phyloP scores from a whole-genome alignment of 2,113 vertebrate genomes.

The Grantiella picta region DNA sequence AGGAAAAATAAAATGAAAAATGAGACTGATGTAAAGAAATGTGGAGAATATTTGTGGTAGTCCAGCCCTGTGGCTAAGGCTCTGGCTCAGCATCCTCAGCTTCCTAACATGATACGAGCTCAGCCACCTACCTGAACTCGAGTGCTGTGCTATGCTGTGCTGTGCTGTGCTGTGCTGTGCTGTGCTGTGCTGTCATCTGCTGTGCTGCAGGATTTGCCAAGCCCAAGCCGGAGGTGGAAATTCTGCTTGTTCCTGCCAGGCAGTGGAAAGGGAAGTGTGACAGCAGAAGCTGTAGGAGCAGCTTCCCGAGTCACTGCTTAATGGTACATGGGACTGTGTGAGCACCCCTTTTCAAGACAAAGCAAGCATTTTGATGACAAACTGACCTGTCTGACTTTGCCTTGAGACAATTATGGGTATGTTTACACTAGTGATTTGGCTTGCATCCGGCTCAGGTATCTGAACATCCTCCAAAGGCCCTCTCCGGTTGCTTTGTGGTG shows the following conservation, averaged over 20 bases:
- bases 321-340: rapidly evolving
- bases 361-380: neutral
- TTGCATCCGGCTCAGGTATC: neutral
- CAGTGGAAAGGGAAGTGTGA: neutral
- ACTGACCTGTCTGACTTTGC: neutral
- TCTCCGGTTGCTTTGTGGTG: neutral
- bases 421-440: neutral
- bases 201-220: neutral
- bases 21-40: neutral
- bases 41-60: neutral
- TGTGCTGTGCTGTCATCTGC: neutral
- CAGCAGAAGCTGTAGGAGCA: neutral
- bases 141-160: neutral
- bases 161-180: neutral
- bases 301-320: neutral
- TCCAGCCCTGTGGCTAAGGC: neutral
- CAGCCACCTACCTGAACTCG: neutral
- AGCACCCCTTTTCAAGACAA: neutral
- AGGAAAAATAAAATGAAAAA: neutral
- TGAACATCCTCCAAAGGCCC: neutral
- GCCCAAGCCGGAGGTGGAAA: neutral
- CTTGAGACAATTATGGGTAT: neutral
- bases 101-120: neutral
- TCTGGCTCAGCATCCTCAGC: neutral
- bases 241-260: neutral